Evolutionary conservation across 2,113 vertebrate species (phyloP).

Genomic region (Accipiter virgatus): DNA sequence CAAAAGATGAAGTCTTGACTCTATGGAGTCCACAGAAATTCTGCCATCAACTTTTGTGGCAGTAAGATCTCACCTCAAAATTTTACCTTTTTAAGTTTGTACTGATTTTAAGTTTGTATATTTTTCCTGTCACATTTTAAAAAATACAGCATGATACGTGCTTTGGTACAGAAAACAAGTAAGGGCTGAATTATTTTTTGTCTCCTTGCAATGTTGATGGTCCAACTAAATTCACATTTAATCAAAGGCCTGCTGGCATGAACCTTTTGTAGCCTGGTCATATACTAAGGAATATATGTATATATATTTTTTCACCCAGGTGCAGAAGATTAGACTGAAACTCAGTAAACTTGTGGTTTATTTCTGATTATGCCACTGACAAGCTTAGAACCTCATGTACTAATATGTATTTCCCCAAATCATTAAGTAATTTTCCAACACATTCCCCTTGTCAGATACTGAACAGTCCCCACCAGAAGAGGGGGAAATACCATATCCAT

Average conservation of each 20-base stretch:
- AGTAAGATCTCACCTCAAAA: neutral
- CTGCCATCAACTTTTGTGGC: neutral
- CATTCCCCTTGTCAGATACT: neutral
- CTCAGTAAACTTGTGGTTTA: neutral
- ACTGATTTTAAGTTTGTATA: neutral
- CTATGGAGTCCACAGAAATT: neutral
- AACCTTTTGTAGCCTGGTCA: neutral
- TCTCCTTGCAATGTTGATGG: neutral
- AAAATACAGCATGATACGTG: neutral
- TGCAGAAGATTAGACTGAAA: neutral
- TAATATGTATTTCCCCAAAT: neutral
- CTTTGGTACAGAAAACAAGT: neutral
- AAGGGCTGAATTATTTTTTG: neutral
- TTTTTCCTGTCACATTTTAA: neutral
- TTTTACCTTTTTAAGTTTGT: neutral
- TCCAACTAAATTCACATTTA: neutral
- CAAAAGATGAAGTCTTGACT: neutral
- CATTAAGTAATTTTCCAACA: neutral
- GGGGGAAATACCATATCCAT: neutral
- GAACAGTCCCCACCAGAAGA: neutral
- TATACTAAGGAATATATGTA: neutral
- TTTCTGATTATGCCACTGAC: neutral
- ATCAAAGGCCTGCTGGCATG: neutral
- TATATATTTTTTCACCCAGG: neutral
- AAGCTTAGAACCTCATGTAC: neutral